Evolutionary conservation across 2,797 vertebrate species (phyloP).

Genomic region (Cygnus olor): DNA sequence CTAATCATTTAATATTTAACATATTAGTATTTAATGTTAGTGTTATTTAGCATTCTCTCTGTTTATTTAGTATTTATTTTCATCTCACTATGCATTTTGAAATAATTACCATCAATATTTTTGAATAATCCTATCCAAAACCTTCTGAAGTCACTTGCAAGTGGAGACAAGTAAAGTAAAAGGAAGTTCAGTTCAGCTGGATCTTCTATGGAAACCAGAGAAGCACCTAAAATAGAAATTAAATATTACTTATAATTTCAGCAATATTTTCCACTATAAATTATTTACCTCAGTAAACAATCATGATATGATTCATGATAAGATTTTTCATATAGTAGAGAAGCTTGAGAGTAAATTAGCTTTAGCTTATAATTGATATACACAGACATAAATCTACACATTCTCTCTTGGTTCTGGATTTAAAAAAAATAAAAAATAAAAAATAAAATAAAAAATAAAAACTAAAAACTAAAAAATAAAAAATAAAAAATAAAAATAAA

Average conservation of each 20-base stretch:
- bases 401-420: neutral
- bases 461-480: neutral
- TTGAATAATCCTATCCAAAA: conserved; percentile 94
- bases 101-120: conserved; percentile 84
- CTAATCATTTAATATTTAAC: neutral
- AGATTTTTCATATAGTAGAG: neutral
- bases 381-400: neutral
- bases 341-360: neutral
- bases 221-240: conserved; percentile 78
- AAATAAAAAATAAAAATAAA: neutral
- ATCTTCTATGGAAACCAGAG: conserved; percentile 87
- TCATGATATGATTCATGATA: neutral
- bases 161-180: conserved; percentile 79
- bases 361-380: neutral
- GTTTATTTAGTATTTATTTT: neutral
- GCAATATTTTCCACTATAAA: neutral
- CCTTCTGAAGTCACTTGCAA: conserved; percentile 77
- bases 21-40: neutral
- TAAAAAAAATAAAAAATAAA: neutral
- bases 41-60: neutral
- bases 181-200: conserved; percentile 85
- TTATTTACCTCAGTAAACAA: neutral
- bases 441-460: too few relatives aligned
- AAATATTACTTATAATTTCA: neutral
- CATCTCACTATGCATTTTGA: neutral